Evolutionary conservation across 1,140 invertebrate species (phyloP).

Genomic region (Hyphantria cunea): DNA sequence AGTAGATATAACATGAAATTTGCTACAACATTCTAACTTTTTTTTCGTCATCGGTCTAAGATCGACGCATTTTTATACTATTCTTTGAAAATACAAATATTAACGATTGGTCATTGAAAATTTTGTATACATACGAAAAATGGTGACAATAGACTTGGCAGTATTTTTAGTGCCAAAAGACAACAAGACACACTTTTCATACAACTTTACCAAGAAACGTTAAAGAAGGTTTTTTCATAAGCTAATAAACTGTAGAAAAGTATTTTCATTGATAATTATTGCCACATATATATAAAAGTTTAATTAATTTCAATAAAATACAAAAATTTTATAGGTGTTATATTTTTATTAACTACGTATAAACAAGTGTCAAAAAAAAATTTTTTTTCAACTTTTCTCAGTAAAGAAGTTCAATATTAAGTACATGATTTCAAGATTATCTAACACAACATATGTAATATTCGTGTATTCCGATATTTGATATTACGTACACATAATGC

Average conservation of each 20-base stretch:
- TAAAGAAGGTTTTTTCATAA: too few relatives aligned
- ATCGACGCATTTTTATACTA: conserved; percentile 16
- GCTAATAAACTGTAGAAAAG: too few relatives aligned
- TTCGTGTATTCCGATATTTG: too few relatives aligned
- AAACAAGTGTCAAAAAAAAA: too few relatives aligned
- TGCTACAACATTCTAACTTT: conserved; percentile 22
- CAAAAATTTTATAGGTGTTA: too few relatives aligned
- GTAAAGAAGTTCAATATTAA: too few relatives aligned
- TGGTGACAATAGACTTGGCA: conserved; percentile 18
- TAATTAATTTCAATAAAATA: too few relatives aligned
- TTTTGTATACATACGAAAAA: conserved; percentile 26
- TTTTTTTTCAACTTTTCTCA: too few relatives aligned
- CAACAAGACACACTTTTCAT: conserved; percentile 5
- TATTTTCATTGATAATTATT: not conserved
- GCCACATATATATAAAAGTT: not conserved
- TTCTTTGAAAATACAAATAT: conserved; percentile 22
- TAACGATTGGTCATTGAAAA: conserved; percentile 25
- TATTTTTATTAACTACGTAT: not conserved
- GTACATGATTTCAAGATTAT: too few relatives aligned
- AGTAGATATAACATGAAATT: conserved; percentile 20
- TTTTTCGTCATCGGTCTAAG: conserved; percentile 18
- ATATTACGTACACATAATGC: too few relatives aligned
- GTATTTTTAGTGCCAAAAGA: conserved; percentile 20
- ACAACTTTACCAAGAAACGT: not conserved
- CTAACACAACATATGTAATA: too few relatives aligned